phyloP scores from a whole-genome alignment of 2,888 invertebrate species.

The Bruchidius siliquastri region DNA sequence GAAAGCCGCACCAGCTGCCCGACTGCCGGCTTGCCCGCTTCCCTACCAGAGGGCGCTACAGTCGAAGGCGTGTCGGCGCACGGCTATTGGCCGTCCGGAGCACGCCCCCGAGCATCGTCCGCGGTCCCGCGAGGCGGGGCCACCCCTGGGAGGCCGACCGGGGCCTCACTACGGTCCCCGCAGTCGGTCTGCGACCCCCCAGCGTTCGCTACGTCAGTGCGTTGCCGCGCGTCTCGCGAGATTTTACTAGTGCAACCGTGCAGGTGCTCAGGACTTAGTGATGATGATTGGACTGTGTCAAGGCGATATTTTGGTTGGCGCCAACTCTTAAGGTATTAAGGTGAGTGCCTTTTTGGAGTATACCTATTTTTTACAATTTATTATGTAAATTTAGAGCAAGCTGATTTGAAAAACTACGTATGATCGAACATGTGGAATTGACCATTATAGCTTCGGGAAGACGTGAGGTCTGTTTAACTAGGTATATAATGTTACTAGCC shows the following conservation, averaged over 20 bases:
- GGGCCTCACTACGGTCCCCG: constrained; percentile 1
- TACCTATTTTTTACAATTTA: neutral
- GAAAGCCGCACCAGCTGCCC: constrained; percentile 15
- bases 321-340: constrained; percentile 1
- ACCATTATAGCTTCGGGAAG: no score
- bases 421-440: neutral
- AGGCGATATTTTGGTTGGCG: constrained; percentile 1
- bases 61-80: constrained; percentile 4
- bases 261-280: constrained; percentile 6
- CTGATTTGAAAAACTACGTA: neutral
- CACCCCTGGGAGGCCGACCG: constrained; percentile 8
- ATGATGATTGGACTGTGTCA: constrained; percentile 8
- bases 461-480: no score
- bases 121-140: constrained; percentile 27
- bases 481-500: no score
- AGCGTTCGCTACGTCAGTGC: constrained; percentile 31
- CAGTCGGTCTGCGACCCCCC: constrained; percentile 30
- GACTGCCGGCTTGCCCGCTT: constrained; percentile 17
- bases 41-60: constrained; percentile 8
- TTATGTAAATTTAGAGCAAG: neutral
- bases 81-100: constrained; percentile 10
- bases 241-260: constrained; percentile 12
- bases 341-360: constrained; percentile 5
- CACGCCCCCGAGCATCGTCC: constrained; percentile 36
- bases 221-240: constrained; percentile 21